These are phyloP conservation scores for Sclerurus mexicanus DNA, from an alignment of 2,113 vertebrate species.

Conservation along the genomic window DNA sequence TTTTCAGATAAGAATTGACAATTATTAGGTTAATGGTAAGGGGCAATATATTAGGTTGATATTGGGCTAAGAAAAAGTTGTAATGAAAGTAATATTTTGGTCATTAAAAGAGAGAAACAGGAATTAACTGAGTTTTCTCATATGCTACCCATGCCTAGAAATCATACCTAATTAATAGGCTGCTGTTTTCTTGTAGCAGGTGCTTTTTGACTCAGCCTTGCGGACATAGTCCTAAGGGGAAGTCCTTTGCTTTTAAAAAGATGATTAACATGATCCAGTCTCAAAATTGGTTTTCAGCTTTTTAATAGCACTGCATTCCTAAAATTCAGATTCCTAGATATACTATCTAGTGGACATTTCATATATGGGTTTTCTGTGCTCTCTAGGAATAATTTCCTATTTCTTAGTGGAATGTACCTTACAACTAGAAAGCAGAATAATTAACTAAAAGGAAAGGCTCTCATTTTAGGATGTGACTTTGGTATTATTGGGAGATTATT, in stretches of 20 bases:
- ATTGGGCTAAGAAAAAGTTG: neutral
- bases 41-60: neutral
- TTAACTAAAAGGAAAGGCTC: neutral
- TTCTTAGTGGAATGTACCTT: neutral
- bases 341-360: neutral
- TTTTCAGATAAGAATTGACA: neutral
- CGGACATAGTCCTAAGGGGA: neutral
- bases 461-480: neutral
- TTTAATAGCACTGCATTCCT: neutral
- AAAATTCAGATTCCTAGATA: neutral
- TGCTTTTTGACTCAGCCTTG: neutral
- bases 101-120: neutral
- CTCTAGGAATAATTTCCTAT: neutral
- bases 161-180: rapidly evolving
- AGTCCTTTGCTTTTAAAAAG: neutral
- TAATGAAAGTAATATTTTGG: neutral
- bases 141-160: neutral
- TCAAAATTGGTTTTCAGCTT: neutral
- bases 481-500: neutral
- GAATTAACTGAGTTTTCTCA: neutral
- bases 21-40: neutral
- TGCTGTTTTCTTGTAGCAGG: neutral
- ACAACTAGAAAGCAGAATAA: neutral
- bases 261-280: neutral
- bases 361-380: neutral